These are phyloP conservation scores for Empidonax traillii DNA, from an alignment of 2,113 vertebrate genomes.

Conservation along the genomic window DNA sequence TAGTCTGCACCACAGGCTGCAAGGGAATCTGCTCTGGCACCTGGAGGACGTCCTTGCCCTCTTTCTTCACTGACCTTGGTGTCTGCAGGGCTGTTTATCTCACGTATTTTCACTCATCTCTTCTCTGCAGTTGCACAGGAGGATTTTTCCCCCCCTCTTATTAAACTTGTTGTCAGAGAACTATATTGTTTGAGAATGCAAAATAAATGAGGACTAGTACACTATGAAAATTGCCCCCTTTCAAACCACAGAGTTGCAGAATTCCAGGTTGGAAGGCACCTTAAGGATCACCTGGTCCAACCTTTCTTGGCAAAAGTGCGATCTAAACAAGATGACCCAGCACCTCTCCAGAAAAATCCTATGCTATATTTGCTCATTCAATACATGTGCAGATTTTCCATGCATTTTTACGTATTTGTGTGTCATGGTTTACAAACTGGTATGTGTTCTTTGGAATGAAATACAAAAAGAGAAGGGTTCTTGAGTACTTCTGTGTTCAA, in stretches of 20 bases:
- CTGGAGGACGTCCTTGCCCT: neutral
- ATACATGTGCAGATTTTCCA: neutral
- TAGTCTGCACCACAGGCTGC: fast-evolving
- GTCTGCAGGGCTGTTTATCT: neutral
- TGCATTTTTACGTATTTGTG: neutral
- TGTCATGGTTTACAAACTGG: neutral
- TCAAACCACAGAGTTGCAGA: neutral
- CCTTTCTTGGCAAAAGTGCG: neutral
- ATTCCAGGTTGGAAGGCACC: neutral
- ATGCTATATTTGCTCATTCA: neutral
- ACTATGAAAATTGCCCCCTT: neutral
- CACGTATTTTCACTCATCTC: neutral
- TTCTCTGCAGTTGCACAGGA: neutral
- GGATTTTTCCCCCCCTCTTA: neutral
- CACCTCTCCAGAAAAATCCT: neutral
- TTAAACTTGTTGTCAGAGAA: neutral
- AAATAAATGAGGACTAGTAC: neutral
- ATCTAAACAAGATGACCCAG: neutral
- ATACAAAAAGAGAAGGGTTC: neutral
- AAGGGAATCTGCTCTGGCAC: neutral
- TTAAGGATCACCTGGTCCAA: neutral
- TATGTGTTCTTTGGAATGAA: neutral
- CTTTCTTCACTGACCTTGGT: neutral
- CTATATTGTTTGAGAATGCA: neutral
- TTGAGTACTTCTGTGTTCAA: neutral